Percentiles rank a stretch among this genome's conserved stretches.
phyloP scores from a whole-genome alignment of 2,888 invertebrate genomes.

The Lordiphosa fenestrarum region DNA sequence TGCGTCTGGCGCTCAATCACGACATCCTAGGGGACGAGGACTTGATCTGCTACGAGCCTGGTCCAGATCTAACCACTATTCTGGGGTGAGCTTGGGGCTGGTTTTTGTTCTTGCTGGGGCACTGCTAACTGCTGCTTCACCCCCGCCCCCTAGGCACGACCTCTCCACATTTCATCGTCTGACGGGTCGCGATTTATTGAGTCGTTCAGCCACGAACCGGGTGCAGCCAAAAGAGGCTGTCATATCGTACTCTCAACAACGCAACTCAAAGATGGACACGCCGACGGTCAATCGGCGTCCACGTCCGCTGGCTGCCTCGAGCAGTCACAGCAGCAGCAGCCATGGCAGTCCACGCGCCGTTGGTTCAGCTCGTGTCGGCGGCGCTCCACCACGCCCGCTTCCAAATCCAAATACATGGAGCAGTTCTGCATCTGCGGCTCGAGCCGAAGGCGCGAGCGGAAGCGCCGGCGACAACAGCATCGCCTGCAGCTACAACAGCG shows the following conservation, averaged over 20 bases:
- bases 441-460: conserved; percentile 73
- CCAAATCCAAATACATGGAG: conserved; percentile 84
- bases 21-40: conserved; percentile 82
- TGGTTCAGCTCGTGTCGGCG: conserved; percentile 75
- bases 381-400: conserved; percentile 75
- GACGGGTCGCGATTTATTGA: conserved; percentile 81
- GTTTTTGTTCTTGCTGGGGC: too few species aligned
- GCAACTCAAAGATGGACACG: conserved; percentile 81
- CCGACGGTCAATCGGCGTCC: conserved; percentile 80
- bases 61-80: conserved; percentile 81
- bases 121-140: neutral
- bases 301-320: conserved; percentile 62
- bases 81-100: conserved; percentile 72
- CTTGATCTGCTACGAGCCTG: conserved; percentile 81
- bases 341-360: conserved; percentile 56
- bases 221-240: conserved; percentile 81
- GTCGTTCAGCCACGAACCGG: conserved; percentile 79
- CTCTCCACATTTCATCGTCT: conserved; percentile 81
- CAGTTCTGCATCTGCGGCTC: conserved; percentile 86
- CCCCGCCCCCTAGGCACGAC: conserved; percentile 76
- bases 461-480: conserved; percentile 74
- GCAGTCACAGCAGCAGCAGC: conserved; percentile 64
- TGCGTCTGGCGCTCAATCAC: conserved; percentile 84
- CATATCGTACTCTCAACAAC: conserved; percentile 81
- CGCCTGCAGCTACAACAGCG: conserved; percentile 78